Percentiles rank a stretch among this genome's conserved stretches.
Conservation (phyloP, 2,797 vertebrate species). For the Cygnus olor region DNA sequence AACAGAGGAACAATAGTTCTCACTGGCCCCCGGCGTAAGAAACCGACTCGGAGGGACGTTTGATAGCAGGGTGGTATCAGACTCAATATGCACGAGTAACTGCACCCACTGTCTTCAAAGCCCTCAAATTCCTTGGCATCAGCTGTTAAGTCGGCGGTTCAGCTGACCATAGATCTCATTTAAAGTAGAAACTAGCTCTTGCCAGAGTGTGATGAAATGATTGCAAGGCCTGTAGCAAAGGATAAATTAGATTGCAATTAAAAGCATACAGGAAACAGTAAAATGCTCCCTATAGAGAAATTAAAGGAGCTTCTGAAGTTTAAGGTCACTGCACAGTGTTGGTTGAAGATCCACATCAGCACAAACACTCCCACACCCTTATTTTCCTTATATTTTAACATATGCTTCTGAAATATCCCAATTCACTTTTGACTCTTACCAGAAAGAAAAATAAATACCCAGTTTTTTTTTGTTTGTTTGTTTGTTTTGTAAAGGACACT, state of each 20-base stretch:
- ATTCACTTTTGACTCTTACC: background rate
- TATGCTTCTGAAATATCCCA: background rate
- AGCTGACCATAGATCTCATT: background rate
- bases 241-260: conserved; percentile 43
- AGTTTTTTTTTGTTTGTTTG: background rate
- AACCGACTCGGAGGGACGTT: background rate
- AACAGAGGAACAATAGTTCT: rapidly evolving
- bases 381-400: background rate
- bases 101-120: background rate
- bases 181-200: background rate
- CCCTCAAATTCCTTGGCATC: background rate
- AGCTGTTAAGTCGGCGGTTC: background rate
- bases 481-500: background rate
- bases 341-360: background rate
- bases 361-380: background rate
- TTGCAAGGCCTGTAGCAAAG: conserved; percentile 19
- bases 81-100: background rate
- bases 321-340: background rate
- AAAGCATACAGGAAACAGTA: background rate
- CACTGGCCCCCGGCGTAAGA: background rate
- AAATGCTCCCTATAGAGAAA: conserved; percentile 15
- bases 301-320: background rate
- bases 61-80: background rate
- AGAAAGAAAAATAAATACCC: background rate
- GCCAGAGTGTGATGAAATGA: background rate